Percentiles rank a stretch among this genome's conserved stretches.
These are phyloP conservation scores for Paguma larvata DNA, from an alignment of 2,797 vertebrate species.

Conservation along the genomic window DNA sequence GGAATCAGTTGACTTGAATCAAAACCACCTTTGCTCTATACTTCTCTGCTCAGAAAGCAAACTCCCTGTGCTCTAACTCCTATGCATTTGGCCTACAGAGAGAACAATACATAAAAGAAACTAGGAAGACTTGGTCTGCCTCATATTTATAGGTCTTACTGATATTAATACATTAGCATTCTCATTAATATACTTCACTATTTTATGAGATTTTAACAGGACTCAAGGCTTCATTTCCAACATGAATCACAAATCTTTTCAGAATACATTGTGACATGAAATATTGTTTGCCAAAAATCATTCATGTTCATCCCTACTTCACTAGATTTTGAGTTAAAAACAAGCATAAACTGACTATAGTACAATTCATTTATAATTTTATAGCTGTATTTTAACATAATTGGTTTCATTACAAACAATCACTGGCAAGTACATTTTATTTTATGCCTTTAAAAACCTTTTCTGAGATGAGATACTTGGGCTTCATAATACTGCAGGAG, in stretches of 20 bases:
- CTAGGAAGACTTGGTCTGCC: background rate
- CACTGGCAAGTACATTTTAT: slow-evolving; percentile 25
- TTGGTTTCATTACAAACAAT: slow-evolving; percentile 30
- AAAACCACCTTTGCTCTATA: background rate
- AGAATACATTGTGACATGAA: background rate
- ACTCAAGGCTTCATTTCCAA: slow-evolving; percentile 13
- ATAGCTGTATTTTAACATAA: background rate
- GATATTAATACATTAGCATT: background rate
- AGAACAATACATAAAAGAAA: background rate
- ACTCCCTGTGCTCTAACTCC: background rate
- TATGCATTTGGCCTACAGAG: background rate
- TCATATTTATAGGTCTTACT: background rate
- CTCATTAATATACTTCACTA: background rate
- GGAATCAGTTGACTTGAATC: background rate
- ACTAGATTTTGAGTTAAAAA: slow-evolving; percentile 33
- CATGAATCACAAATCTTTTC: slow-evolving; percentile 42
- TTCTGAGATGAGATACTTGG: background rate
- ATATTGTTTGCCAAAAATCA: background rate
- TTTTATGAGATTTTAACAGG: slow-evolving; percentile 8
- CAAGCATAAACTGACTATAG: background rate
- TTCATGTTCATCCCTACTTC: slow-evolving; percentile 13
- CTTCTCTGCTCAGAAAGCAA: background rate
- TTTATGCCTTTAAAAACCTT: slow-evolving; percentile 22
- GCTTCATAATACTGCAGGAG: background rate
- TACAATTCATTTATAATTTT: background rate